Evolutionary conservation across 2,888 invertebrate species (phyloP), one percentile per base, ranked within the genome.

Genomic region (Rugalucina vietnamica): DNA sequence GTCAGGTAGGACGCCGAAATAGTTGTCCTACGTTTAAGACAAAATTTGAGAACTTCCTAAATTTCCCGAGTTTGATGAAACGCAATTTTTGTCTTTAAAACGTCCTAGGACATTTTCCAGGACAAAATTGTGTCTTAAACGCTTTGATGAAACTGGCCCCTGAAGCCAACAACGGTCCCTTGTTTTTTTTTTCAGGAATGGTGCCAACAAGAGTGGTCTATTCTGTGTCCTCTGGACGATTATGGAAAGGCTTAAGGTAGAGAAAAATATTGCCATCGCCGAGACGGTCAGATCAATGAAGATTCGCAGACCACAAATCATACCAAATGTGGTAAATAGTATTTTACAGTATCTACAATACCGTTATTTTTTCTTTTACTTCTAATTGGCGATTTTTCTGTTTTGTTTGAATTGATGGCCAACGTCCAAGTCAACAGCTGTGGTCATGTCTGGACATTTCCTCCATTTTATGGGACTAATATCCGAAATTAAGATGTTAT

Each of bases 161-260:
- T n/a, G n/a, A n/a, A n/a, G n/a, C n/a, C n/a, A n/a, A n/a, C n/a
- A n/a, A n/a, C 71, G 32, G 32, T 34, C 29, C 34, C 8, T 70
- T 27, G 24, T 14, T 27, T 34, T 72, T 43, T 4, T 72, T 29
- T 29, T 8, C 29, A 80, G 80, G 32, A 60, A 80, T 39, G 80
- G 80, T n/a, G 80, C 80, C 1, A 32, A n/a, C n/a, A 80, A 57
- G 37, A 75, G 80, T 29, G 80, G 80, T 3, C 39, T 80, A n/a
- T 74, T 80, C 29, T 80, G 75, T 32, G 70, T 75, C 0, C 21
- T 80, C 12, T 75, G 69, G 32, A 50, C 50, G 29, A 27, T 75
- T 2, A 12, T 80, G 12, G 75, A 80, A 27, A 43, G 54, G 24
- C 12, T 50, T 5, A 80, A 80, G 27, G 65, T 29, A 32, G 80